Evolutionary conservation across 2,888 invertebrate genomes (phyloP), one percentile per base, ranked within the genome.

Genomic region (Strigamia maritima): DNA sequence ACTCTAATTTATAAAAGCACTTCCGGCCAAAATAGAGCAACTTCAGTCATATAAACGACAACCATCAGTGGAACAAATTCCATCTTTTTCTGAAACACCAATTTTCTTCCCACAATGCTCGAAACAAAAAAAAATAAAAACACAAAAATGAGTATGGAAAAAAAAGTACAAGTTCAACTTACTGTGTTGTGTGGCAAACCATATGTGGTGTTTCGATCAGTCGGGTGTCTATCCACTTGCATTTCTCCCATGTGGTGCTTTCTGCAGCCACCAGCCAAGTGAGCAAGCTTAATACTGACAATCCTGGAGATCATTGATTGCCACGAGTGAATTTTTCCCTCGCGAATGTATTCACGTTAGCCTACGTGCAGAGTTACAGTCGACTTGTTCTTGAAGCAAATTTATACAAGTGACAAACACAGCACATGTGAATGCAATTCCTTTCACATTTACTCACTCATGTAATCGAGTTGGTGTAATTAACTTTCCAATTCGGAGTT

Each of bases 331-430:
- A 22, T 70, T 24, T 70, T 7, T 26, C 70, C 28, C 70, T 19
- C 19, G 70, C 70, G 28, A 26, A 70, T 70, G 70, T 14, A 70
- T 16, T 3, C n/a, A 22, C 7, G 60, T 22, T 19, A 54, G 70
- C 10, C 2, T 49, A n/a, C 8, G 49, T 49, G 49, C n/a, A 31
- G 49, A n/a, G 49, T 10, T 49, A 49, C 49, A 49, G 49, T 49
- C 49, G 49, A 49, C 49, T 49, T 49, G 49, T 49, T 49, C 49
- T 49, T 49, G 49, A 49, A 49, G 49, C 3, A 70, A 70, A 70
- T 70, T 70, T 70, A 70, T 70, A 70, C 70, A 70, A 70, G 70
- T 70, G 70, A 70, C 70, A 70, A 70, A 70, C 70, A 70, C 70
- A 70, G 70, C 28, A 28, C 26, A 24, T 26, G 70, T 49, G 49